Conservation (phyloP, 2,797 vertebrate species). For the Syngnathus rostellatus region DNA sequence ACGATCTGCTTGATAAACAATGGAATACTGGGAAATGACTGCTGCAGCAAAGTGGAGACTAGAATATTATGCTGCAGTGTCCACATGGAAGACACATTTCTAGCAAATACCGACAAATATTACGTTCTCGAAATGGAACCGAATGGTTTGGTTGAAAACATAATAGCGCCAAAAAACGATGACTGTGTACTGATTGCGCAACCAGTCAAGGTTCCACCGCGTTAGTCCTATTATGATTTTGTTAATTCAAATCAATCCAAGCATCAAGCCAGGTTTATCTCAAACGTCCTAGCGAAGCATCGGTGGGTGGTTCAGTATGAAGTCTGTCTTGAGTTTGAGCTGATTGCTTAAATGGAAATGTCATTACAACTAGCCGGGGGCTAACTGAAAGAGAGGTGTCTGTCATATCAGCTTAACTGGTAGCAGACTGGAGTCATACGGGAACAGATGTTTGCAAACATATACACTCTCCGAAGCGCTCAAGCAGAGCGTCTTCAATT, state of each 20-base stretch:
- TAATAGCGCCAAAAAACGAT: too few species aligned
- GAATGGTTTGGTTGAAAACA: too few species aligned
- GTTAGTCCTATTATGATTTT: not conserved
- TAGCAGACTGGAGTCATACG: not conserved
- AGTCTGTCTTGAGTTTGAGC: conserved; percentile 2
- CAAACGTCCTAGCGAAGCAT: not conserved
- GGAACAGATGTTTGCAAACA: conserved; percentile 9
- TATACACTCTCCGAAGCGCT: not conserved
- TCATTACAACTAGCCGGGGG: not conserved
- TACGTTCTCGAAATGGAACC: too few species aligned
- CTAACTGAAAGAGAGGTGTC: not conserved
- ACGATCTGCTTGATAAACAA: not conserved
- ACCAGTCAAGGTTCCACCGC: not conserved
- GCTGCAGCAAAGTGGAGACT: not conserved
- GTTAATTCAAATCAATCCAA: not conserved
- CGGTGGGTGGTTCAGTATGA: not conserved
- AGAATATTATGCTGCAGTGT: not conserved
- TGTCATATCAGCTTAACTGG: conserved; percentile 3
- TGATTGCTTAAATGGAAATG: conserved; percentile 1
- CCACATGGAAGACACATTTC: not conserved
- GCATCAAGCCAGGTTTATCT: not conserved
- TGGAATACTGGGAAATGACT: not conserved
- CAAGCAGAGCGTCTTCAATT: conserved; percentile 3
- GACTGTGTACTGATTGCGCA: too few species aligned
- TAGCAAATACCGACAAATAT: too few species aligned